Conservation (phyloP, 2,888 invertebrate species). For the Baccha elongata region DNA sequence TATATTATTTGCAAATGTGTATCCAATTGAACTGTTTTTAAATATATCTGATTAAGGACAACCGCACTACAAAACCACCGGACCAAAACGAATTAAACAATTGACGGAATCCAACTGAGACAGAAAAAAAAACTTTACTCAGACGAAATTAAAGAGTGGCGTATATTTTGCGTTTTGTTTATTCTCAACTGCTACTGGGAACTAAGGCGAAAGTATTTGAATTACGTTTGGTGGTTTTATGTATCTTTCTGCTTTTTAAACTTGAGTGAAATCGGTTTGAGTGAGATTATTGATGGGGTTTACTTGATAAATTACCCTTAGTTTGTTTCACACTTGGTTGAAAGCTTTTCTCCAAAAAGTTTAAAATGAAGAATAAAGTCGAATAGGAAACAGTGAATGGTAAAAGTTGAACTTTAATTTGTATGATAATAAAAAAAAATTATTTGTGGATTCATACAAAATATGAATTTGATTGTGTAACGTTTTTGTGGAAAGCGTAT, state of each 20-base stretch:
- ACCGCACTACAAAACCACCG: constrained; percentile 47
- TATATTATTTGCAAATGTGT: background rate
- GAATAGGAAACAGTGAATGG: constrained; percentile 17
- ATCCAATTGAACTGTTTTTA: constrained; percentile 39
- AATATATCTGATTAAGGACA: constrained; percentile 19
- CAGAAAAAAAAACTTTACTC: constrained; percentile 30
- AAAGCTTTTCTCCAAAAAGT: constrained; percentile 32
- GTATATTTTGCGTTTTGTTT: constrained; percentile 22
- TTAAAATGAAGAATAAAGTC: background rate
- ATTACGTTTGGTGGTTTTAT: constrained; percentile 18
- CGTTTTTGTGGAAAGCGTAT: too few relatives aligned
- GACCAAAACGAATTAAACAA: constrained; percentile 63
- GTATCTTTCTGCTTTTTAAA: constrained; percentile 13
- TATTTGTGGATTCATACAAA: too few relatives aligned
- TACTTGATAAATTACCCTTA: constrained; percentile 24
- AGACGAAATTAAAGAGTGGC: constrained; percentile 26
- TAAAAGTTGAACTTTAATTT: constrained; percentile 10
- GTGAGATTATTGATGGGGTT: constrained; percentile 17
- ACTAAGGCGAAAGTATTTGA: constrained; percentile 40
- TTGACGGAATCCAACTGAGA: constrained; percentile 59
- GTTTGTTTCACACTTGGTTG: background rate
- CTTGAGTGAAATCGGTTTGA: constrained; percentile 46
- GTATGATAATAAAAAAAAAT: too few relatives aligned
- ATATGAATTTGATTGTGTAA: too few relatives aligned
- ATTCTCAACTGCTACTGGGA: background rate